Evolutionary conservation across 2,113 vertebrate genomes (phyloP), one percentile per base, ranked within the genome.

Genomic region (Bambusicola thoracicus): DNA sequence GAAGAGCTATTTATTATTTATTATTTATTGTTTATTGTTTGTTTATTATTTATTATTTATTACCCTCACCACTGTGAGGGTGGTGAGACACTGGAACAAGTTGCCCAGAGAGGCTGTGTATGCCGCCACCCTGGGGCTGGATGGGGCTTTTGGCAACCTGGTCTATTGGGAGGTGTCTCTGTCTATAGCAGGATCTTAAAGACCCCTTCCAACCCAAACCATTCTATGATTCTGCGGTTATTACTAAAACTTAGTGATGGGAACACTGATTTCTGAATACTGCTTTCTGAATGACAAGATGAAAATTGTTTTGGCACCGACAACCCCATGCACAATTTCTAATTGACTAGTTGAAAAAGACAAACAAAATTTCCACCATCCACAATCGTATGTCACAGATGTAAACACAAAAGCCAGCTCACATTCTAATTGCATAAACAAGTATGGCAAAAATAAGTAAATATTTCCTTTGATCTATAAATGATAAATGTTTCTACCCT

Each of bases 281-380:
- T 44, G 24, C 61, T 88, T 85, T 82, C 40, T 61, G 62, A 82
- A 44, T n/a, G 9, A 56, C 49, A 49, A 70, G 7, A 56, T 55
- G 61, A 43, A 91, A 69, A 69, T 16, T 5, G 16, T 70, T 75
- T 61, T 58, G 40, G 22, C 38, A 61, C n/a, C 51, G 58, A 38
- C 18, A 56, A 72, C 12, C 46, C 29, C 0, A 3, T 17, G 5
- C 3, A 43, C 30, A 0, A 1, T 61, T 85, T 88, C 40, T 66
- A 19, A 59, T 66, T 56, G 56, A 18, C 21, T 67, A 81, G 12
- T 10, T 4, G 18, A 49, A 82, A 73, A 61, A 36, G 17, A 70
- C 19, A 78, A 38, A 61, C 34, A 51, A 1, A 66, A 74, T 82
- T 78, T 70, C 0, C 1, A 62, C 8, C 4, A 46, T 13, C 53